Base-by-base conservation (phyloP, 2,113 vertebrate genomes). In the Turnix velox region DNA sequence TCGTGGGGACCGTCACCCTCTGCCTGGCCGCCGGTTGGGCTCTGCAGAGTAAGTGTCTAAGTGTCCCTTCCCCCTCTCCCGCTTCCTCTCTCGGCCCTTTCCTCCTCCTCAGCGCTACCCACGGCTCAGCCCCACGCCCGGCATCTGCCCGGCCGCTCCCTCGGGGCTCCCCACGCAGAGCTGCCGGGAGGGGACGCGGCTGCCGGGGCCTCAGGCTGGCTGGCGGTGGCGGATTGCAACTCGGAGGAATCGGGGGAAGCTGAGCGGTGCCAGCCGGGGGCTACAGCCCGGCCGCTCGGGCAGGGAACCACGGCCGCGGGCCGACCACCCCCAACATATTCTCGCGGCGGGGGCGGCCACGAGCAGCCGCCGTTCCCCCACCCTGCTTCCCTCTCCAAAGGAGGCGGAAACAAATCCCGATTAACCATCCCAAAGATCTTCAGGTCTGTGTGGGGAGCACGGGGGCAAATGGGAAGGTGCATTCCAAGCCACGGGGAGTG, bases 11-110 rank as follows among this genome's bases (percentile, higher is more conserved):
- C 27, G 82, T 96, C 62, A 88, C 95, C 69, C 75, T 97, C 59
- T 97, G 95, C 90, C 84, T 98, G 94, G 90, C 96, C 10, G 87
- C 96, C 31, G 97, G 92, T 25, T 76, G 94, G 94, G 88, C 96
- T 90, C 84, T 97, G 85, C 97, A 96, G 78, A 96, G 97, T 97
- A 97, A 97, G 96, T 95, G 79, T 40, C 37, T n/a, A n/a, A n/a
- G n/a, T n/a, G n/a, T n/a, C n/a, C n/a, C 24, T 37, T 23, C 43
- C 23, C 66, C 28, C 8, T 27, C 30, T 46, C 18, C 43, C n/a
- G 31, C 42, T 83, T 23, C 58, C 40, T 43, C 5, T 12, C 30
- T 22, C 18, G 9, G 11, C 27, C 11, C 58, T 6, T 46, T 49
- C 46, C 11, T 48, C 28, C 30, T 45, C 28, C 58, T 40, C 25